Conservation (phyloP, 2,888 invertebrate genomes). For the Odontomyia ornata region DNA sequence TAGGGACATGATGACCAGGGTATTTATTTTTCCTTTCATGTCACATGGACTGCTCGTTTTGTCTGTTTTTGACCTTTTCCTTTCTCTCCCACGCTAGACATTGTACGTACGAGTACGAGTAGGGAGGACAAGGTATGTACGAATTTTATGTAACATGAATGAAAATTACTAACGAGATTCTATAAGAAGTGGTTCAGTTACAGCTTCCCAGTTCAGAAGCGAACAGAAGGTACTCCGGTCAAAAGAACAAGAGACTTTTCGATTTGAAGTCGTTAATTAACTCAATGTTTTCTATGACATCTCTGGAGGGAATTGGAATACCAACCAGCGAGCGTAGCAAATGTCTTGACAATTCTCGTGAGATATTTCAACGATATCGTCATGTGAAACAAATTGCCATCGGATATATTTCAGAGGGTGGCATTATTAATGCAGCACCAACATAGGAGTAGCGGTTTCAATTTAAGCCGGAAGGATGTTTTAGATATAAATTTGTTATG, state of each 20-base stretch:
- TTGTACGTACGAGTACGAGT: too few species aligned
- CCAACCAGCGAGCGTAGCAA: background rate
- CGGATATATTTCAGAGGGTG: constrained; percentile 28
- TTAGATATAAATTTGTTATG: constrained; percentile 13
- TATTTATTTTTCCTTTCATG: background rate
- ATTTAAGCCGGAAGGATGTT: background rate
- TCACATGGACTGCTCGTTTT: too few species aligned
- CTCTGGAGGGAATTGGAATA: background rate
- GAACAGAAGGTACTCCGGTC: too few species aligned
- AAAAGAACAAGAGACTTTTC: constrained; percentile 4
- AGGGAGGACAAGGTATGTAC: too few species aligned
- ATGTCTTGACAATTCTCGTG: constrained; percentile 18
- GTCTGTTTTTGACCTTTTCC: too few species aligned
- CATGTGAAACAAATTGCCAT: constrained; percentile 36
- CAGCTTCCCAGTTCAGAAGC: too few species aligned
- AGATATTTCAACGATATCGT: constrained; percentile 22
- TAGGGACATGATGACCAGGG: background rate
- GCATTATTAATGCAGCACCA: constrained; percentile 7
- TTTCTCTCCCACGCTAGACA: too few species aligned
- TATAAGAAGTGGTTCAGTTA: constrained; percentile 18
- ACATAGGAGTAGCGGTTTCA: background rate
- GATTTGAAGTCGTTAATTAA: constrained; percentile 42
- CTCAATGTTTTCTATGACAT: constrained; percentile 30
- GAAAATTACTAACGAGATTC: too few species aligned
- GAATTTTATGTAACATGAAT: too few species aligned